phyloP scores from a whole-genome alignment of 2,113 vertebrate species.

The Oncorhynchus mykiss region DNA sequence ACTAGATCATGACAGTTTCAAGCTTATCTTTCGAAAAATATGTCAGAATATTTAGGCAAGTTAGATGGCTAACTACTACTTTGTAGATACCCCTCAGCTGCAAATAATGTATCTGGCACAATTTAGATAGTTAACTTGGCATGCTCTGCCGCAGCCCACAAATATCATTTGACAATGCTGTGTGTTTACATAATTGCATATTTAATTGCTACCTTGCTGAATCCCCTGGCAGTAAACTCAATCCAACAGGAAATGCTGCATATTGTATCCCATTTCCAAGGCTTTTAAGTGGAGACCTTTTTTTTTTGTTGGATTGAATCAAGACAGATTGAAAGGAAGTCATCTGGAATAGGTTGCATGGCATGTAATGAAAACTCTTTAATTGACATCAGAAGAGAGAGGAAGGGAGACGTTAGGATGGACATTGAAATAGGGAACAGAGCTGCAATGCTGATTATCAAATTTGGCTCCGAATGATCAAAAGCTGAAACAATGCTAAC shows the following conservation, averaged over 20 bases:
- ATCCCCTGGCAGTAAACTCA: conserved; percentile 37
- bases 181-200: conserved; percentile 45
- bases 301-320: conserved; percentile 16
- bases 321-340: conserved; percentile 46
- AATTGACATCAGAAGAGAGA: conserved; percentile 28
- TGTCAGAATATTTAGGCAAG: no score
- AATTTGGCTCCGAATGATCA: neutral
- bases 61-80: no score
- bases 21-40: no score
- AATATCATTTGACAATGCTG: conserved; percentile 30
- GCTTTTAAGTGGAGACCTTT: conserved; percentile 52
- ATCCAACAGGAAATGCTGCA: conserved; percentile 45
- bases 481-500: conserved; percentile 11
- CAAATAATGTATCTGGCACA: no score
- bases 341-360: conserved; percentile 49
- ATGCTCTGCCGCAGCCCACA: no score
- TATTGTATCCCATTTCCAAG: conserved; percentile 42
- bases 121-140: no score
- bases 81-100: no score
- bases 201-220: conserved; percentile 52
- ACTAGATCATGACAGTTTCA: no score
- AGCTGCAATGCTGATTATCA: conserved; percentile 33
- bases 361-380: conserved; percentile 43
- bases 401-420: neutral
- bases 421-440: conserved; percentile 24